Conservation (phyloP, 2,797 vertebrate genomes). For the Oophaga sylvatica region DNA sequence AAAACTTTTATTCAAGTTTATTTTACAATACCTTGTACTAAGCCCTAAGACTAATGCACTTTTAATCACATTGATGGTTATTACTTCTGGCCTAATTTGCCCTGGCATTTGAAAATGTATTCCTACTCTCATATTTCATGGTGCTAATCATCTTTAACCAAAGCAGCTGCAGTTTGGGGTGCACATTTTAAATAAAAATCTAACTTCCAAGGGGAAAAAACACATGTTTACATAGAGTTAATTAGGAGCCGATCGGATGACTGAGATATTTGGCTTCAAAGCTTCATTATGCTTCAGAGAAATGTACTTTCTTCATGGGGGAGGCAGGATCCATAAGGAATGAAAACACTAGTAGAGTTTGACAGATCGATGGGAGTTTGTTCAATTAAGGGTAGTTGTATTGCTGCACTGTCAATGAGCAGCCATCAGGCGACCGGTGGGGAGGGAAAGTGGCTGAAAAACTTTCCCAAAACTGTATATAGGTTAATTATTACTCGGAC, state of each 20-base stretch:
- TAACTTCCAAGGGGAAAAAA: constrained; percentile 29
- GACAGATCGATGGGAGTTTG: constrained; percentile 37
- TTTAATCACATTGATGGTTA: constrained; percentile 62
- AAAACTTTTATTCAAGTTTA: constrained; percentile 65
- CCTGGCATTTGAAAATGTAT: constrained; percentile 11
- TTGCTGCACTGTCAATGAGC: constrained; percentile 14
- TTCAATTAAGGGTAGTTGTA: constrained; percentile 19
- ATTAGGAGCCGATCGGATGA: constrained; percentile 50
- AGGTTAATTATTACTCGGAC: not conserved
- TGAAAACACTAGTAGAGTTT: constrained; percentile 26
- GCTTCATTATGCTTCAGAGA: constrained; percentile 38
- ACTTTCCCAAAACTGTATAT: constrained; percentile 1
- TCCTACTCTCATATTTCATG: constrained; percentile 23
- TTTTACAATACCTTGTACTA: constrained; percentile 45
- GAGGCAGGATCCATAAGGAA: not conserved
- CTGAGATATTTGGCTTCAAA: constrained; percentile 44
- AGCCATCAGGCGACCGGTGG: not conserved
- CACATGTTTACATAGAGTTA: constrained; percentile 44
- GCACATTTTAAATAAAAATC: constrained; percentile 7
- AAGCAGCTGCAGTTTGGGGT: constrained; percentile 28
- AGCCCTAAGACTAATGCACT: constrained; percentile 17
- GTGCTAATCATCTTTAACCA: constrained; percentile 43
- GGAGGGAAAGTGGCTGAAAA: not conserved
- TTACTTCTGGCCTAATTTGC: constrained; percentile 66
- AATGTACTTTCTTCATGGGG: constrained; percentile 10